Evolutionary conservation across 2,797 vertebrate species (phyloP).

Genomic region (Trematomus bernacchii): DNA sequence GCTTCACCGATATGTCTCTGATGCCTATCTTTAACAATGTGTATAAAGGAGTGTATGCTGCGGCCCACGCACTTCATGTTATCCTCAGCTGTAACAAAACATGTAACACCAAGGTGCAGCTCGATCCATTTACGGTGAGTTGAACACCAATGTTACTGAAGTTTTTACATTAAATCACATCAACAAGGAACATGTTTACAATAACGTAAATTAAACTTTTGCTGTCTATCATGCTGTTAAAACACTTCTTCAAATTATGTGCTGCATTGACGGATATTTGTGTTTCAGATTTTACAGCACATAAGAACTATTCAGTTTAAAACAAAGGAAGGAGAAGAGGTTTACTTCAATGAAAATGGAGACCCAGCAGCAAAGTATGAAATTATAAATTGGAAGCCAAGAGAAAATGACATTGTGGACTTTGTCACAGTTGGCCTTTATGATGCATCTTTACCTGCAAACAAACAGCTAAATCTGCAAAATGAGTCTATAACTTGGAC

Average conservation of each 20-base stretch:
- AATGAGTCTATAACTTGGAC: slow-evolving; percentile 73
- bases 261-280: neutral
- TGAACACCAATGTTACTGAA: neutral
- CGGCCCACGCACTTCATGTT: slow-evolving; percentile 79
- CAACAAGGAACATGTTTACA: neutral
- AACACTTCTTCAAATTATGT: neutral
- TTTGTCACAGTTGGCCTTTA: slow-evolving; percentile 82
- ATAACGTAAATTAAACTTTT: neutral
- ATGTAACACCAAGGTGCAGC: slow-evolving; percentile 59
- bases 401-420: slow-evolving; percentile 50
- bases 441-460: slow-evolving; percentile 72
- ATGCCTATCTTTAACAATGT: slow-evolving; percentile 81
- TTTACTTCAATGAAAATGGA: slow-evolving; percentile 82
- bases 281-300: slow-evolving; percentile 70
- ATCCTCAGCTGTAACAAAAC: slow-evolving; percentile 74
- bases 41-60: slow-evolving; percentile 83
- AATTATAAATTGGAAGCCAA: slow-evolving; percentile 83
- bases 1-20: slow-evolving; percentile 79
- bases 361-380: slow-evolving; percentile 83
- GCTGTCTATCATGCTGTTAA: neutral
- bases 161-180: neutral
- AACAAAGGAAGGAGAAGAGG: slow-evolving; percentile 77
- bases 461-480: slow-evolving; percentile 63
- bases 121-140: slow-evolving; percentile 74
- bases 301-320: slow-evolving; percentile 64